Percentiles rank a stretch among this genome's conserved stretches.
phyloP scores from a whole-genome alignment of 1,140 invertebrate species.

The Odontomachus brunneus region DNA sequence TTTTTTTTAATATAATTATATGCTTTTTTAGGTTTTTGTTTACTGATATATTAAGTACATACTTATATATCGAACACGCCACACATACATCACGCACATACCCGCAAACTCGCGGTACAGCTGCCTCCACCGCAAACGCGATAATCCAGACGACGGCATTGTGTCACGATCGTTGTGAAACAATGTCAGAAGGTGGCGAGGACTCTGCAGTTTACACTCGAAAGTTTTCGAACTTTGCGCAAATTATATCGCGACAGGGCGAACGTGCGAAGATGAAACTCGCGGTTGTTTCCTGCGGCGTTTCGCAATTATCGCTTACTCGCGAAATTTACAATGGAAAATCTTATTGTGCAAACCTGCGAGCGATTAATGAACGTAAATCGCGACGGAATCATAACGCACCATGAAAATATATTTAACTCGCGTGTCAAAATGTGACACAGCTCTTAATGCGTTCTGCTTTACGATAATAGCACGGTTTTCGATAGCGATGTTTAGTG shows the following conservation, averaged over 20 bases:
- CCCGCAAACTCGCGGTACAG: not conserved
- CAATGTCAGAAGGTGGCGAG: slow-evolving; percentile 36
- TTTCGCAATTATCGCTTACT: slow-evolving; percentile 44
- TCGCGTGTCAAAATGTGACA: too few species aligned
- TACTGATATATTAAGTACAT: not conserved
- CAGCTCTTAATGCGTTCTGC: too few species aligned
- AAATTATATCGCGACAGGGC: slow-evolving; percentile 63
- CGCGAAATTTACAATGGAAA: slow-evolving; percentile 44
- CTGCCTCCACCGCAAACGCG: slow-evolving; percentile 12
- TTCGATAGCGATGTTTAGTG: too few species aligned
- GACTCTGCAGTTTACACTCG: slow-evolving; percentile 62
- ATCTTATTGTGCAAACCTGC: slow-evolving; percentile 55
- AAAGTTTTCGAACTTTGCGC: slow-evolving; percentile 67
- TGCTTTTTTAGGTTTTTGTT: not conserved
- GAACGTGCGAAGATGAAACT: slow-evolving; percentile 59
- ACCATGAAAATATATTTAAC: too few species aligned
- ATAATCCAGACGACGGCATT: slow-evolving; percentile 47
- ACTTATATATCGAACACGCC: slow-evolving; percentile 19
- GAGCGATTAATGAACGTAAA: slow-evolving; percentile 19
- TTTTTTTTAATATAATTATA: too few species aligned
- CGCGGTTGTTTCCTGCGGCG: slow-evolving; percentile 21
- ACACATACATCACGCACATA: slow-evolving; percentile 9
- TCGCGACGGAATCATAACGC: too few species aligned
- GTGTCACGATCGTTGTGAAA: slow-evolving; percentile 63
- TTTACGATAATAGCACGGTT: too few species aligned